phyloP scores from a whole-genome alignment of 2,113 vertebrate genomes.

The Eublepharis macularius region DNA sequence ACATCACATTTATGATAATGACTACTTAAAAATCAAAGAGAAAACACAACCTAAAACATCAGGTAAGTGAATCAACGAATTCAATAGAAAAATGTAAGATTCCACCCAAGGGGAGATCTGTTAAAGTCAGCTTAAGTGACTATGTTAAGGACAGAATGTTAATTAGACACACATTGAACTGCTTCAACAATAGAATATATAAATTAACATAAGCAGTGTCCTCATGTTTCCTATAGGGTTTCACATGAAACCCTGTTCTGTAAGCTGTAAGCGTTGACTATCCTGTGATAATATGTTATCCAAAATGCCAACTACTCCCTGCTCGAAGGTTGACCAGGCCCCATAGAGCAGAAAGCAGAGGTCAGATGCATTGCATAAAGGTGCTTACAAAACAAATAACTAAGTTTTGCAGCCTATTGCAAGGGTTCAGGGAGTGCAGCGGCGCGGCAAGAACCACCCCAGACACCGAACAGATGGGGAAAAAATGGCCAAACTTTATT shows the following conservation, averaged over 20 bases:
- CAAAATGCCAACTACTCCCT: not conserved
- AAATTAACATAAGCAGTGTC: not conserved
- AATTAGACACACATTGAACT: constrained; percentile 6
- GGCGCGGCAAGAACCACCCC: no score
- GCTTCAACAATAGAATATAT: not conserved
- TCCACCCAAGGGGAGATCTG: not conserved
- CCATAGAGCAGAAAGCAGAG: not conserved
- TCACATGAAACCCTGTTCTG: not conserved
- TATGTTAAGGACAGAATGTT: not conserved
- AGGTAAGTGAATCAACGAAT: not conserved
- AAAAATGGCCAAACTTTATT: no score
- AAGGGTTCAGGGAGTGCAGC: no score
- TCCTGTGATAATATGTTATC: not conserved
- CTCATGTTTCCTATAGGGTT: not conserved
- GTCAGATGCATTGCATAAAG: no score
- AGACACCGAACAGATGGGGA: no score
- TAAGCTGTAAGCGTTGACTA: not conserved
- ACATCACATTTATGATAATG: constrained; percentile 7
- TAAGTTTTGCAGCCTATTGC: no score
- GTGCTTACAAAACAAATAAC: no score
- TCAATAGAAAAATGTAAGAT: not conserved
- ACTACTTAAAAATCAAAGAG: constrained; percentile 13
- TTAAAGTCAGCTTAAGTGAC: not conserved
- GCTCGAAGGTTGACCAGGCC: not conserved
- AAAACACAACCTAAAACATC: not conserved